These are phyloP conservation scores for Panthera leo DNA, from an alignment of 2,113 vertebrate species.

Conservation along the genomic window DNA sequence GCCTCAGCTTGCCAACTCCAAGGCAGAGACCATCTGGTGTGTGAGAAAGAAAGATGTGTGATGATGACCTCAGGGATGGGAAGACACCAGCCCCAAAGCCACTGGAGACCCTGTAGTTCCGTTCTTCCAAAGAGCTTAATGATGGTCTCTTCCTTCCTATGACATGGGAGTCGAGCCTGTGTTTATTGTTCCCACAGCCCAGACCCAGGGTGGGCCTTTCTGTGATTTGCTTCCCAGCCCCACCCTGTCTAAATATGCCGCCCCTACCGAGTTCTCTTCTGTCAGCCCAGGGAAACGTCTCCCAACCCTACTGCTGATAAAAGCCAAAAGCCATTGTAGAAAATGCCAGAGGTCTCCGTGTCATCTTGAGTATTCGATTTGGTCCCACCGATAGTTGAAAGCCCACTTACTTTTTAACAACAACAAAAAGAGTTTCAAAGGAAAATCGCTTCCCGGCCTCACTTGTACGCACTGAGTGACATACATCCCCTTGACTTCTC, in stretches of 20 bases:
- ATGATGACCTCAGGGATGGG: background rate
- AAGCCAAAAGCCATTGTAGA: background rate
- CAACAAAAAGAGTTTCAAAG: background rate
- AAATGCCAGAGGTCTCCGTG: background rate
- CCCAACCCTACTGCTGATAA: background rate
- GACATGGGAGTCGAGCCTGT: slow-evolving; percentile 24
- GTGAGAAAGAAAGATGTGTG: slow-evolving; percentile 45
- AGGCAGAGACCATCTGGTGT: slow-evolving; percentile 59
- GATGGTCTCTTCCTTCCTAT: slow-evolving; percentile 13
- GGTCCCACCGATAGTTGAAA: background rate
- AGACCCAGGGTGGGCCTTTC: slow-evolving; percentile 69
- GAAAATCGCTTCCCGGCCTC: background rate
- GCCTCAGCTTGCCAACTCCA: background rate
- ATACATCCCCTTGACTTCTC: accelerated
- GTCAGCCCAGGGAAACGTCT: background rate
- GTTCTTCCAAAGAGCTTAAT: background rate
- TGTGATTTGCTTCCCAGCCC: slow-evolving; percentile 61
- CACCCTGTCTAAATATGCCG: slow-evolving; percentile 73
- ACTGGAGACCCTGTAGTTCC: background rate
- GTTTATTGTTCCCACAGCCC: slow-evolving; percentile 68
- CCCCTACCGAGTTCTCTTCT: background rate
- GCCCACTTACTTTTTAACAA: background rate
- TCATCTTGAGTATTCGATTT: background rate
- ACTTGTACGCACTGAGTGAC: background rate
- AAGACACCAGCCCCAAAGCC: background rate